Conservation (phyloP, 2,113 vertebrate species). For the Sminthopsis crassicaudata region DNA sequence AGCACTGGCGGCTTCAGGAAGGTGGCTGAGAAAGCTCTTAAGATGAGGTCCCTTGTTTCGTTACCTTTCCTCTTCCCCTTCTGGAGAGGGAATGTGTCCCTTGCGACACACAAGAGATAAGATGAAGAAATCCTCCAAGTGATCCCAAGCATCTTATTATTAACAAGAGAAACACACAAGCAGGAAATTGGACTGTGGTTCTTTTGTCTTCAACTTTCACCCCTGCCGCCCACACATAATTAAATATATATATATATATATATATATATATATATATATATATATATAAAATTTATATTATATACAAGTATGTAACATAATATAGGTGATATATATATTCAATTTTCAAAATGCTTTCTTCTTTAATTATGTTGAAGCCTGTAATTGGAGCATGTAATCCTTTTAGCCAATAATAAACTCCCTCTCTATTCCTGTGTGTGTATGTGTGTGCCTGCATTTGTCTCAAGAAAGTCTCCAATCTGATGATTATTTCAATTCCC, state of each 20-base stretch:
- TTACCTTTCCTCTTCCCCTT: conserved; percentile 44
- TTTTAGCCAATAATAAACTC: neutral
- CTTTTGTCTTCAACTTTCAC: conserved; percentile 75
- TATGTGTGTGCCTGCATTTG: neutral
- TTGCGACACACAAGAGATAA: conserved; percentile 73
- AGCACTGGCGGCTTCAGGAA: conserved; percentile 63
- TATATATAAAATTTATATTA: no score
- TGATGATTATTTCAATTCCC: neutral
- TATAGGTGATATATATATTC: neutral
- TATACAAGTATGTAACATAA: no score
- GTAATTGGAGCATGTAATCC: neutral
- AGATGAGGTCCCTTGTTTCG: conserved; percentile 59
- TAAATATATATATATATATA: no score
- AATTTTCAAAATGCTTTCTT: neutral
- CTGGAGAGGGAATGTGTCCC: neutral
- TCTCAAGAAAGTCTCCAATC: neutral
- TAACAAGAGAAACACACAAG: conserved; percentile 64
- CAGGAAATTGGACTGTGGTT: conserved; percentile 73
- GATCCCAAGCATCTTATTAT: conserved; percentile 70
- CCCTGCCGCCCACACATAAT: conserved; percentile 65
- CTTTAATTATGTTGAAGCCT: neutral
- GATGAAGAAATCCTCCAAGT: conserved; percentile 78
- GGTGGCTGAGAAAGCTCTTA: conserved; percentile 72
- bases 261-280: no score
- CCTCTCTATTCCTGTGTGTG: neutral